Percentiles rank a stretch among this genome's conserved stretches.
These are phyloP conservation scores for Nothoprocta perdicaria DNA, from an alignment of 2,113 vertebrate species.

Conservation along the genomic window DNA sequence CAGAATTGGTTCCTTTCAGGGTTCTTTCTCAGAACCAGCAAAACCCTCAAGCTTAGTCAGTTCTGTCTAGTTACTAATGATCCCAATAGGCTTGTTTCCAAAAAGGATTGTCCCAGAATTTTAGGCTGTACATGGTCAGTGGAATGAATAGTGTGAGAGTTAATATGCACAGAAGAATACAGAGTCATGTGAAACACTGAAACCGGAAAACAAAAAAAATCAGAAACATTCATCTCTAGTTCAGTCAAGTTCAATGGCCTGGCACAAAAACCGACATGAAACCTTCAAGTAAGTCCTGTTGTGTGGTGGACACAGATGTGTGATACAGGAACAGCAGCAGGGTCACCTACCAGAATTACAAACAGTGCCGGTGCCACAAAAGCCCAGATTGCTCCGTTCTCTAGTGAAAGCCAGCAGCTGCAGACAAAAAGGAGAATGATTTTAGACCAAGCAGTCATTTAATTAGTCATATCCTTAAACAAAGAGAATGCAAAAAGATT, in stretches of 20 bases:
- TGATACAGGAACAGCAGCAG: fast-evolving
- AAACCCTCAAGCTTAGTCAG: not conserved
- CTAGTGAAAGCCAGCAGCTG: slow-evolving; percentile 95
- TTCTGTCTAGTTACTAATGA: too few species aligned
- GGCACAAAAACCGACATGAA: not conserved
- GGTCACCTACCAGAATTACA: slow-evolving; percentile 88
- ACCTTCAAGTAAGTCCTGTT: not conserved
- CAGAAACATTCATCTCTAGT: not conserved
- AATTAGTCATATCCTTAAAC: not conserved
- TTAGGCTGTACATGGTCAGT: not conserved
- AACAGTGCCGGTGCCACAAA: slow-evolving; percentile 95
- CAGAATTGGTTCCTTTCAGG: not conserved
- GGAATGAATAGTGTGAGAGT: not conserved
- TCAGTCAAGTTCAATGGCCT: not conserved
- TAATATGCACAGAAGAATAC: not conserved
- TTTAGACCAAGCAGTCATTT: not conserved
- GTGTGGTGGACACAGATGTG: fast-evolving
- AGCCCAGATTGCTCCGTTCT: slow-evolving; percentile 92
- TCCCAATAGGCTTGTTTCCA: not conserved
- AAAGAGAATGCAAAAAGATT: not conserved
- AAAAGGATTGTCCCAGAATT: not conserved
- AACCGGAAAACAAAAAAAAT: fast-evolving
- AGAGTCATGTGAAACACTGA: not conserved
- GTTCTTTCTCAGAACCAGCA: not conserved
- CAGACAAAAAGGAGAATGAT: not conserved